Base-by-base conservation (phyloP, 1,140 invertebrate species). In the Pseudomyrmex flavicornis region DNA sequence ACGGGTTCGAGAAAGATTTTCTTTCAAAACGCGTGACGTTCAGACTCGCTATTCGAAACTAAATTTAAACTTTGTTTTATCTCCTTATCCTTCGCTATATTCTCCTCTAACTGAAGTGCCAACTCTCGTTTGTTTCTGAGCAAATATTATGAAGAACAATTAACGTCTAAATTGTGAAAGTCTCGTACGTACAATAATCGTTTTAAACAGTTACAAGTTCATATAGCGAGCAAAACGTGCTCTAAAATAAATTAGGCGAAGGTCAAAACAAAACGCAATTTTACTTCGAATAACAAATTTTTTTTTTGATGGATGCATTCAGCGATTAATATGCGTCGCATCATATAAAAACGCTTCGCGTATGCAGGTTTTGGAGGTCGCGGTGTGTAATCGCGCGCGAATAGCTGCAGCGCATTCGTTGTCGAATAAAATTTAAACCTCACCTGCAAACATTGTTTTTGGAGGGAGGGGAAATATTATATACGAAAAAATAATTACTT, bases 321-420 rank as follows among this genome's bases (percentile, higher is more conserved):
- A 54, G 54, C 46, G 8, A 70, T 4, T n/a, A 70, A 69, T 26
- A 46, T 2, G 12, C 54, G 1, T 35, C 26, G 44, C 44, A 50
- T 20, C 2, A 20, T 5, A 58, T 59, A 50, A 54, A 13, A 59
- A 59, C 2, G 12, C 10, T 15, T 58, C 15, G 54, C 15, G 10
- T 79, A 15, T 70, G 20, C n/a, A 69, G 5, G 35, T 3, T 46
- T 48, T 26, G 8, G 26, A 68, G 17, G 69, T 79, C 20, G 13
- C 17, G 20, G 13, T 1, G 5, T 44, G 17, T 59, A 79, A 17
- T 35, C 9, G 10, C 8, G 13, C 35, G 1, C 35, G 35, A 35
- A 35, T 35, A 77, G 8, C 3, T 46, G 12, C 52, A 72, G n/a
- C 56, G 35, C 46, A 59, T 54, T 69, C 5, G 15, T 69, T 79